Base-by-base conservation (phyloP, 2,797 vertebrate species). In the Peromyscus melanophrys region DNA sequence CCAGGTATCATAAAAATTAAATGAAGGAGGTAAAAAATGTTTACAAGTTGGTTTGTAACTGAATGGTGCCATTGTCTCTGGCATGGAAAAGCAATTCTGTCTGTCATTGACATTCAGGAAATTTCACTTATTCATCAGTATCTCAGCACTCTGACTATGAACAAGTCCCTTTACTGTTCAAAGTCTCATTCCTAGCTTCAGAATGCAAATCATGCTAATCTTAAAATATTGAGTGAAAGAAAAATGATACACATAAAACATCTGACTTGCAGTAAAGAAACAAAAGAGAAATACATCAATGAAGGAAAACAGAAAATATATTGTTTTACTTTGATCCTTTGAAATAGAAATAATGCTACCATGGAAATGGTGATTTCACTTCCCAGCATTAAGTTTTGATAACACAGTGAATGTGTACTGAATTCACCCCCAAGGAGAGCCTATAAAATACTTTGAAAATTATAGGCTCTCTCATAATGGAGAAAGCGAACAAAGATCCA, bases 391-490 rank as follows among this genome's bases (percentile, higher is more conserved):
- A 82, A 19, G 25, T 94, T 88, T 88, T 83, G 67, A 86, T 91
- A 92, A 89, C 61, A 89, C 25, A 90, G 16, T 59, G 86, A 87
- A 17, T 97, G 73, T 92, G 59, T 88, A 76, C 67, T 85, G 65
- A 3, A 67, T 67, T 82, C 14, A 92, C 37, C 27, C 67, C 43
- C 0, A 43, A 92, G 49, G 55, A 95, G 61, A 93, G 59, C 14
- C 57, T 86, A 76, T 90, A 95, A 96, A 96, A 90, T 80, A 95
- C 78, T 61, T 92, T 59, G 80, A 86, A 96, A 96, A 89, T 93
- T 94, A 95, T 27, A 94, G 14, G 21, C 37, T 84, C 8, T 83
- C 29, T 94, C 65, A 37, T 85, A 93, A 94, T 90, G 52, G 77
- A 94, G 85, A 93, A 89, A 59, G 34, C 11, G 65, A 89, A 49